A percentile compares a stretch with the other conserved stretches of the same genome.
phyloP scores from a whole-genome alignment of 2,113 vertebrate species.

The Platysternon megacephalum region DNA sequence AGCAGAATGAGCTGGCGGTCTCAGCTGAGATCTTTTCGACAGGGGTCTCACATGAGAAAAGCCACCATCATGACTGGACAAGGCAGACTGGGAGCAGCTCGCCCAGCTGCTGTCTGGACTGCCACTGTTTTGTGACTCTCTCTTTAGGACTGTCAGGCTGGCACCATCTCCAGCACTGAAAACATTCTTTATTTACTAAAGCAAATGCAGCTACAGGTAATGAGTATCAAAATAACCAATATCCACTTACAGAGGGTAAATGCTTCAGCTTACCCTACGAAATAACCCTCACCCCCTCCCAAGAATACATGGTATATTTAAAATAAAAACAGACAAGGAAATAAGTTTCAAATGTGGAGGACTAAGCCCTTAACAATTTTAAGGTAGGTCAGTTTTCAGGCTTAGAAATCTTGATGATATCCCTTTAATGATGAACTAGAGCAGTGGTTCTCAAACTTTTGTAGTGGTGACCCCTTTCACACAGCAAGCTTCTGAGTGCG shows the following conservation, averaged over 20 bases:
- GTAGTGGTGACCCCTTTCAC: no score
- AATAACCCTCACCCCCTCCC: not conserved
- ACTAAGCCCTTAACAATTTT: not conserved
- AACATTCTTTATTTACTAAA: not conserved
- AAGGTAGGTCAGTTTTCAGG: not conserved
- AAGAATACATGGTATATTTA: not conserved
- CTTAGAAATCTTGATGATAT: not conserved
- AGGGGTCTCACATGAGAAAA: not conserved
- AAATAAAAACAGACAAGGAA: not conserved
- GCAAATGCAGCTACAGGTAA: not conserved
- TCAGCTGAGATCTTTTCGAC: not conserved
- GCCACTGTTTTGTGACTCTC: not conserved
- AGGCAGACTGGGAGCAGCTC: not conserved
- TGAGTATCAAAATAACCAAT: not conserved
- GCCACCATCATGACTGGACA: not conserved
- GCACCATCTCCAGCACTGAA: rapidly evolving
- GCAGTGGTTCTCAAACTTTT: not conserved
- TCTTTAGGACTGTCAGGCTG: not conserved
- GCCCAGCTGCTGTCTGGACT: not conserved
- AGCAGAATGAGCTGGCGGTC: rapidly evolving
- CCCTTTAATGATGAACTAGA: not conserved
- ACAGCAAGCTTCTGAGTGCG: no score
- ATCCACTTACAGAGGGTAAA: not conserved
- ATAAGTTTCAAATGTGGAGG: not conserved
- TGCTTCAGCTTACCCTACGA: not conserved